These are phyloP conservation scores for Netelia fuscicornis DNA, from an alignment of 2,888 invertebrate species.

Conservation along the genomic window DNA sequence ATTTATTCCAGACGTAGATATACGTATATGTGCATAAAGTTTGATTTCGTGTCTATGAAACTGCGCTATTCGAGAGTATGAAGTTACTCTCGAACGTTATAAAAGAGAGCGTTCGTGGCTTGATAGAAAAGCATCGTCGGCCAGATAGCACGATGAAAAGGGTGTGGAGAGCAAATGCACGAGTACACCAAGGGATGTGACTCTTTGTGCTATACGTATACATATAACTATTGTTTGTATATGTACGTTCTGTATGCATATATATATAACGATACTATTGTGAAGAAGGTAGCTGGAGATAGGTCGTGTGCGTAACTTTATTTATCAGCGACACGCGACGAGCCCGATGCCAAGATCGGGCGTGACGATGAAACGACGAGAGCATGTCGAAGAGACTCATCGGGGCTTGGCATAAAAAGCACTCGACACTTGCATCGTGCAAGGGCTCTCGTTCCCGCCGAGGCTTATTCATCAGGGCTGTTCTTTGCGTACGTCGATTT, in stretches of 20 bases:
- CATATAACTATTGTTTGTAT: conserved; percentile 5
- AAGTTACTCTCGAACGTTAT: not conserved
- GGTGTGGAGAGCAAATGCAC: conserved; percentile 32
- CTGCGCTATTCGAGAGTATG: not conserved
- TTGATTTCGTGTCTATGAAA: not conserved
- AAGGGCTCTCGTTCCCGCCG: conserved; percentile 55
- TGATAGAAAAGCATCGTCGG: conserved; percentile 39
- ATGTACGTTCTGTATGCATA: conserved; percentile 1
- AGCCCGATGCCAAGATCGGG: conserved; percentile 52
- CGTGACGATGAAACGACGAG: conserved; percentile 57
- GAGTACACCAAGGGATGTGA: not conserved
- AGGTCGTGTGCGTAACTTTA: conserved; percentile 22
- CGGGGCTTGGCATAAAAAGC: conserved; percentile 60
- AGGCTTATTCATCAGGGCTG: conserved; percentile 61
- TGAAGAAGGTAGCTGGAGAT: conserved; percentile 19
- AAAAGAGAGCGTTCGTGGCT: conserved; percentile 46
- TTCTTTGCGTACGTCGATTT: conserved; percentile 54
- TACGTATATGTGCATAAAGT: too few species aligned
- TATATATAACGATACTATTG: conserved; percentile 28
- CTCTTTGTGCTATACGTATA: not conserved
- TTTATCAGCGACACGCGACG: conserved; percentile 54
- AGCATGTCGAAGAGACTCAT: conserved; percentile 16
- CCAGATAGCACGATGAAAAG: conserved; percentile 39
- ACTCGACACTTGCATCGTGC: conserved; percentile 64
- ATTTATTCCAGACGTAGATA: too few species aligned